Conservation (phyloP, 2,113 vertebrate genomes). For the Archocentrus centrarchus region DNA sequence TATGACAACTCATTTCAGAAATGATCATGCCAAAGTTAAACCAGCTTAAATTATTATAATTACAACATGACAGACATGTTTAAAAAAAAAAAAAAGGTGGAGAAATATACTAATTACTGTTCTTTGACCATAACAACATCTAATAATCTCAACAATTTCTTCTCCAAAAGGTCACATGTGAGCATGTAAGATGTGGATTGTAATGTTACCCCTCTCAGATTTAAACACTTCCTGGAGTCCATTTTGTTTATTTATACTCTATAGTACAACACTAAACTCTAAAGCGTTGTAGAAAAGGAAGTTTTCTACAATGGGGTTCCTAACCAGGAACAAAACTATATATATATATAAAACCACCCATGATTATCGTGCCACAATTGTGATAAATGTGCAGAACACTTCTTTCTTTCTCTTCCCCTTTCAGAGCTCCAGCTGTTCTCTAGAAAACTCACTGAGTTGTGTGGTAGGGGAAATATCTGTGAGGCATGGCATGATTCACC, state of each 20-base stretch:
- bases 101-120: too few relatives aligned
- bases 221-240: background rate
- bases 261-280: background rate
- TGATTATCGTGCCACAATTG: background rate
- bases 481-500: conserved; percentile 69
- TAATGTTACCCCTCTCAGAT: background rate
- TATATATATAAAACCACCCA: background rate
- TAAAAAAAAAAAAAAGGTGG: too few relatives aligned
- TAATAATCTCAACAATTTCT: background rate
- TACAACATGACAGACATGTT: too few relatives aligned
- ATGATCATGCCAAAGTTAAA: background rate
- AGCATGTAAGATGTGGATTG: too few relatives aligned
- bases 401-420: background rate
- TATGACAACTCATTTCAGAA: background rate
- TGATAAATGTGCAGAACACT: background rate
- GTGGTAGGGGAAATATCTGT: conserved; percentile 77
- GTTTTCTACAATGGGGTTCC: background rate
- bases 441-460: conserved; percentile 70
- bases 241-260: background rate
- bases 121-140: background rate
- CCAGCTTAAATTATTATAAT: background rate
- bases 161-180: too few relatives aligned
- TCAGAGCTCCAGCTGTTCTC: conserved; percentile 76
- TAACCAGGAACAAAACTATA: background rate
- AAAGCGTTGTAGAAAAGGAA: background rate